Evolutionary conservation across 2,888 invertebrate genomes (phyloP).

Genomic region (Sycophila texana): DNA sequence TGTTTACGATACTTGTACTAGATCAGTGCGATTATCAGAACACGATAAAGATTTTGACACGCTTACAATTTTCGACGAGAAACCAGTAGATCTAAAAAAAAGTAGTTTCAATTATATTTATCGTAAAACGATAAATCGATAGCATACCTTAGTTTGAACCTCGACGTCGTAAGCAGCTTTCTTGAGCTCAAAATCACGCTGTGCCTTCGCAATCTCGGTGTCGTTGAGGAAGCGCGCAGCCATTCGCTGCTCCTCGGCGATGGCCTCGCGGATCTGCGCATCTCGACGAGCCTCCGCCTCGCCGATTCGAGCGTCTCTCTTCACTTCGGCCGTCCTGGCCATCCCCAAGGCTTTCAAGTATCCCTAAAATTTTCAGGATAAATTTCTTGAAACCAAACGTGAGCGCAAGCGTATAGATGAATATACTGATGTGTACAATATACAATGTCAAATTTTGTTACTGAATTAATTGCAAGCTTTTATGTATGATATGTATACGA

Average conservation of each 20-base stretch:
- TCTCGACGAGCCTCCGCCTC: slow-evolving; percentile 97
- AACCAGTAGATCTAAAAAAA: no score
- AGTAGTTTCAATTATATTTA: no score
- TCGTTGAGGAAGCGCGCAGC: slow-evolving; percentile 95
- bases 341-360: slow-evolving; percentile 95
- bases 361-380: slow-evolving; percentile 78
- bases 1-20: no score
- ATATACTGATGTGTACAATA: background rate
- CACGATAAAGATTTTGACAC: no score
- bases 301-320: slow-evolving; percentile 96
- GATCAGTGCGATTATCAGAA: no score
- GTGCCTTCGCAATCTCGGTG: slow-evolving; percentile 97
- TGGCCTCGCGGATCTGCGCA: slow-evolving; percentile 94
- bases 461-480: slow-evolving; percentile 33
- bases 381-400: slow-evolving; percentile 1
- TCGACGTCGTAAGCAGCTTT: slow-evolving; percentile 98
- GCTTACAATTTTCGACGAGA: no score
- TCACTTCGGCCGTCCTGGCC: slow-evolving; percentile 96
- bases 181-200: slow-evolving; percentile 96
- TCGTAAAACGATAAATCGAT: no score
- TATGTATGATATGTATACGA: slow-evolving; percentile 19
- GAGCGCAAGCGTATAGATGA: background rate
- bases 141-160: slow-evolving; percentile 90
- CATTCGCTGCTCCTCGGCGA: slow-evolving; percentile 97
- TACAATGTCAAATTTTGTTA: background rate